Base-by-base conservation (phyloP, 2,797 vertebrate species). In the Antrozous pallidus region DNA sequence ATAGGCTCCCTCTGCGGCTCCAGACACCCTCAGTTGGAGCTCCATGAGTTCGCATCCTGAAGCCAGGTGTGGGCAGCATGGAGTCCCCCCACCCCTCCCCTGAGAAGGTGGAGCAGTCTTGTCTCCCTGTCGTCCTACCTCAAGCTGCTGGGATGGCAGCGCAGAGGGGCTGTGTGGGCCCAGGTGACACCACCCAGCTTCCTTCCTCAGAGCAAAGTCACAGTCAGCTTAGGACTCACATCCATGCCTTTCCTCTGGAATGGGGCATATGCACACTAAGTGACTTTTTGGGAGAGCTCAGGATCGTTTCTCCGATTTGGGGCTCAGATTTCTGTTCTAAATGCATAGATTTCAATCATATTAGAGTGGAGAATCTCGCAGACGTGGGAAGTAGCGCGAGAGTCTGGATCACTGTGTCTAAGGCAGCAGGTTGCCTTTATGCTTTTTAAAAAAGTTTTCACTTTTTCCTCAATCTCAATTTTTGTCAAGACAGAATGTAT, bases 121-220 rank as follows among this genome's bases (percentile, higher is more conserved):
- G 5, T 36, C 31, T 49, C 61, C 45, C 63, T 49, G 80, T 36
- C n/a, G n/a, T n/a, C 58, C 73, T 38, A 3, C 4, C 84, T 11
- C 73, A 1, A 11, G 8, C 36, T n/a, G 73, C 45, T 8, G 73
- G 33, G 58, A 16, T n/a, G 31, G 71, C 0, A 26, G 42, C 0
- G 6, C 18, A 11, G 9, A 5, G 56, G 4, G 12, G 33, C 33
- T 9, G 0, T 3, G 14, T 16, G 33, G 26, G 36, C n/a, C 26
- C 40, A 54, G 17, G 6, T 17, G 40, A 71, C 18, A 51, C 40
- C n/a, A 26, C 28, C 0, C 16, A 6, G 36, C 40, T n/a, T 31
- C 36, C 38, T 18, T n/a, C n/a, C 63, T 69, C 22, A 18, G 63
- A 45, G 18, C 77, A 17, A 6, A 31, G 45, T 22, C 2, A 1